Percentiles rank a stretch among this genome's conserved stretches.
phyloP scores from a whole-genome alignment of 1,140 invertebrate species.

The Drosophila pachea region DNA sequence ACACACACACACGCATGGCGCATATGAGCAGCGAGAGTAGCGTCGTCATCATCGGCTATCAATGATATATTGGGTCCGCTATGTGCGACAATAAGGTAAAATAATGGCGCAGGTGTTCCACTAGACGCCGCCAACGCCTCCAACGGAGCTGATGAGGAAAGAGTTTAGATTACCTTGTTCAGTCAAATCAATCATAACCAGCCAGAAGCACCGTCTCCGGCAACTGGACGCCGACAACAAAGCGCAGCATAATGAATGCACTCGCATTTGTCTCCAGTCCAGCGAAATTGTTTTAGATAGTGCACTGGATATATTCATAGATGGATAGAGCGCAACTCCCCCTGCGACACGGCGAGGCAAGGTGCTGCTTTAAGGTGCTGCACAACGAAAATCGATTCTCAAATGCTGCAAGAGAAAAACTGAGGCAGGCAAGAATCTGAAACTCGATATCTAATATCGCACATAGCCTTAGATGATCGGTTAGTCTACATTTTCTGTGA shows the following conservation, averaged over 20 bases:
- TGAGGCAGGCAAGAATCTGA: too few species aligned
- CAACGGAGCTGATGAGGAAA: slow-evolving; percentile 35
- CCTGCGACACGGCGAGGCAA: too few species aligned
- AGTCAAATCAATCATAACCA: slow-evolving; percentile 60
- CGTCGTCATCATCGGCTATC: slow-evolving; percentile 61
- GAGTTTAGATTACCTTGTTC: slow-evolving; percentile 57
- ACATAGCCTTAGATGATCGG: not conserved
- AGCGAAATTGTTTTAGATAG: slow-evolving; percentile 19
- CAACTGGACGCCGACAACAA: not conserved
- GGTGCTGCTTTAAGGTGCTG: too few species aligned
- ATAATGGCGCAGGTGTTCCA: slow-evolving; percentile 73
- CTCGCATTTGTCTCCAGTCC: slow-evolving; percentile 14
- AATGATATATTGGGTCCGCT: slow-evolving; percentile 65
- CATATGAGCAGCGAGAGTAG: slow-evolving; percentile 53
- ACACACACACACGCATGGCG: too few species aligned
- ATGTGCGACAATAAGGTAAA: slow-evolving; percentile 74
- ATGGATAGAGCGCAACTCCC: too few species aligned
- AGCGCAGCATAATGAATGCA: slow-evolving; percentile 8
- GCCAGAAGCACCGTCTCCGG: slow-evolving; percentile 4
- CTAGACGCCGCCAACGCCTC: slow-evolving; percentile 19
- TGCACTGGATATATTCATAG: too few species aligned
- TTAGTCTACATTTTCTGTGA: too few species aligned
- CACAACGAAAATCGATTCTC: too few species aligned
- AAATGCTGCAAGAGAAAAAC: too few species aligned
- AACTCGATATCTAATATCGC: too few species aligned